A percentile compares a stretch with the other conserved stretches of the same genome.
Conservation (phyloP, 2,797 vertebrate species). For the Oceanodroma leucorhoa region DNA sequence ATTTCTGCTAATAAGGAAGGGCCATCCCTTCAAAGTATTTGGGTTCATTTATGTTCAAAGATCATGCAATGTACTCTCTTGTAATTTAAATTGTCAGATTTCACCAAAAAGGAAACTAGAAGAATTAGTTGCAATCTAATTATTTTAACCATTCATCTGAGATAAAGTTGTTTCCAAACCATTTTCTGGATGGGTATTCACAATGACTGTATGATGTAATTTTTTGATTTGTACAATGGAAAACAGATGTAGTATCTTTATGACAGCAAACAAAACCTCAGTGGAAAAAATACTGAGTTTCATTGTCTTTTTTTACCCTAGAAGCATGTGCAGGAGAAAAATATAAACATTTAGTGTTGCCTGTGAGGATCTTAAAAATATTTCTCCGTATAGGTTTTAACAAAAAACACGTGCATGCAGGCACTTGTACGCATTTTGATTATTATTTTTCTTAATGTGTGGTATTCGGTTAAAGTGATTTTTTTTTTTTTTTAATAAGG, state of each 20-base stretch:
- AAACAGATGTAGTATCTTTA: neutral
- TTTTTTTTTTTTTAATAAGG: neutral
- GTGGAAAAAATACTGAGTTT: neutral
- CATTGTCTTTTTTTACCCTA: accelerated
- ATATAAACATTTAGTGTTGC: neutral
- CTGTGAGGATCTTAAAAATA: neutral
- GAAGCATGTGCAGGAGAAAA: neutral
- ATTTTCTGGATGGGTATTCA: neutral
- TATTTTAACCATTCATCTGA: neutral
- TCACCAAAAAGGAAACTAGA: neutral
- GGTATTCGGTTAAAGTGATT: accelerated
- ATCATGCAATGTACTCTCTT: accelerated
- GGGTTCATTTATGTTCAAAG: accelerated
- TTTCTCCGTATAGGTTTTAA: accelerated
- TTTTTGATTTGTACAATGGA: neutral
- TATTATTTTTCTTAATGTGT: neutral
- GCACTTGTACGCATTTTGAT: neutral
- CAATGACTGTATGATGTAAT: accelerated
- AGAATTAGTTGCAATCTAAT: neutral
- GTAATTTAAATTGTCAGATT: accelerated
- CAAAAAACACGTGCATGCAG: neutral
- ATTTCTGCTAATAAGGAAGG: accelerated
- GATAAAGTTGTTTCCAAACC: neutral
- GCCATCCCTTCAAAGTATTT: accelerated
- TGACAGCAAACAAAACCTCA: neutral